Evolutionary conservation across 2,113 vertebrate genomes (phyloP).

Genomic region (Bettongia penicillata): DNA sequence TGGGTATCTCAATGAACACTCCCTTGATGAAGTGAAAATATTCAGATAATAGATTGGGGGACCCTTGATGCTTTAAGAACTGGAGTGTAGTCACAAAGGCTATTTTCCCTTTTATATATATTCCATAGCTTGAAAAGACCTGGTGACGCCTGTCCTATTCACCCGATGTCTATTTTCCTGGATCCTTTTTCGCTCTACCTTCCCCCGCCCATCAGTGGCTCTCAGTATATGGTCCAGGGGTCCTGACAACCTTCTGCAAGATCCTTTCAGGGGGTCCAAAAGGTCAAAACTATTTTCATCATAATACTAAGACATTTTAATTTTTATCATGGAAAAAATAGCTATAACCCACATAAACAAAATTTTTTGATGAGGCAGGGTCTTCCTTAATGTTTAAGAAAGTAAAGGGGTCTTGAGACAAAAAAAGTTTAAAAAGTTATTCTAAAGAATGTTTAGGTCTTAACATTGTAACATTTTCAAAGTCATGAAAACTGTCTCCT

Average conservation of each 20-base stretch:
- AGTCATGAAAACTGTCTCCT: not conserved
- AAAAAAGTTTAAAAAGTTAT: too few species aligned
- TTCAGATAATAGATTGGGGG: not conserved
- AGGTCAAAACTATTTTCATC: too few species aligned
- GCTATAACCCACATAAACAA: too few species aligned
- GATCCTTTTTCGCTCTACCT: not conserved
- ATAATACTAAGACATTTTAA: too few species aligned
- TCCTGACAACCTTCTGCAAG: too few species aligned
- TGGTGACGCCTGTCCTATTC: conserved; percentile 18
- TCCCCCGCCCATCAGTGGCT: too few species aligned
- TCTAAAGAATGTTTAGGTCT: not conserved
- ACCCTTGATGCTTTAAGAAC: conserved; percentile 10
- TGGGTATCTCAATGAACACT: not conserved
- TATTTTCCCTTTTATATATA: not conserved
- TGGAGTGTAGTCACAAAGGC: conserved; percentile 10
- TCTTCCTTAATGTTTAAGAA: too few species aligned
- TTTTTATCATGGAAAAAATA: too few species aligned
- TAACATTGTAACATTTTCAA: not conserved
- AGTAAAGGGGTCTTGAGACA: too few species aligned
- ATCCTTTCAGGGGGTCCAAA: too few species aligned
- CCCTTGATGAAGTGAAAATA: not conserved
- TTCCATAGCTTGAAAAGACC: conserved; percentile 19
- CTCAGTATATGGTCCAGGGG: too few species aligned
- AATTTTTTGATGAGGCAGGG: too few species aligned
- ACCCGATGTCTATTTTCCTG: conserved; percentile 45